Evolutionary conservation across 2,888 invertebrate genomes (phyloP).

Genomic region (Polymixis lichenea): DNA sequence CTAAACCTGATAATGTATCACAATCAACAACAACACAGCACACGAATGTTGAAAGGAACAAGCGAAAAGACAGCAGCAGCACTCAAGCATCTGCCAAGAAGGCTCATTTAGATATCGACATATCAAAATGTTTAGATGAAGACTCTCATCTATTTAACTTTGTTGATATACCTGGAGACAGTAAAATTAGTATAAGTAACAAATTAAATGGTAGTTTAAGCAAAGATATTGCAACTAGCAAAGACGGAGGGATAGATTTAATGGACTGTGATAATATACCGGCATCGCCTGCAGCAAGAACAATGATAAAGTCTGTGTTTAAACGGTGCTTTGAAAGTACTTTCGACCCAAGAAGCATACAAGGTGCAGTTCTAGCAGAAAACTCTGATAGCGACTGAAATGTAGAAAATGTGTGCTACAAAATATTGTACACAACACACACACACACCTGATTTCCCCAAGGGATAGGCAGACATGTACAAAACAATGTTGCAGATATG

Average conservation of each 20-base stretch:
- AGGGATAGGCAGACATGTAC: neutral
- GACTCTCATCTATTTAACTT: slow-evolving; percentile 88
- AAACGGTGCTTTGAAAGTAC: slow-evolving; percentile 94
- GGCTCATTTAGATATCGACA: slow-evolving; percentile 81
- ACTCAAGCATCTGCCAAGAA: slow-evolving; percentile 75
- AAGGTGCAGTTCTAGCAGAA: slow-evolving; percentile 91
- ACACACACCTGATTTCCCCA: neutral
- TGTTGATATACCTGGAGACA: slow-evolving; percentile 83
- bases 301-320: slow-evolving; percentile 92
- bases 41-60: slow-evolving; percentile 79
- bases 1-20: slow-evolving; percentile 90
- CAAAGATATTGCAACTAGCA: slow-evolving; percentile 48
- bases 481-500: neutral
- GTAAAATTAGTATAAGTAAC: slow-evolving; percentile 51
- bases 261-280: slow-evolving; percentile 89
- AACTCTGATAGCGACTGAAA: slow-evolving; percentile 92
- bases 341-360: slow-evolving; percentile 91
- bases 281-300: slow-evolving; percentile 91
- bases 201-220: slow-evolving; percentile 64
- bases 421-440: slow-evolving; percentile 9
- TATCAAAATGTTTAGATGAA: slow-evolving; percentile 85
- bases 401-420: slow-evolving; percentile 3
- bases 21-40: slow-evolving; percentile 82
- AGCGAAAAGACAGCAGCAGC: slow-evolving; percentile 75
- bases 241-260: slow-evolving; percentile 60